phyloP scores from a whole-genome alignment of 2,113 vertebrate genomes.

The Scartelaos histophorus region DNA sequence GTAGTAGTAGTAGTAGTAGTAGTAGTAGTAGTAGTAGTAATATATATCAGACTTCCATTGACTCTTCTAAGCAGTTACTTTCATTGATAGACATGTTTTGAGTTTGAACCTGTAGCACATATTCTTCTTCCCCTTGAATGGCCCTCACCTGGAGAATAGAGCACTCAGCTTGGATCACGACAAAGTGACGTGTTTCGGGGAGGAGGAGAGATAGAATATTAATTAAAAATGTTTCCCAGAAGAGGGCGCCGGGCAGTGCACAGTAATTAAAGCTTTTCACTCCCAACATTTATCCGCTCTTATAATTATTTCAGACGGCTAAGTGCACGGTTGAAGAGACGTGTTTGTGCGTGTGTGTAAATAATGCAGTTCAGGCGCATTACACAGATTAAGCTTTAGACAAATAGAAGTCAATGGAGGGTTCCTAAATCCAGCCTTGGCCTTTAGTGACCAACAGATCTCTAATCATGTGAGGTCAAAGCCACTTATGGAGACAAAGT shows the following conservation, averaged over 20 bases:
- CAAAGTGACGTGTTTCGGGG: constrained; percentile 2
- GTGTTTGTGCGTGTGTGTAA: constrained; percentile 11
- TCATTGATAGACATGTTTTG: not conserved
- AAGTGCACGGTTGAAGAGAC: constrained; percentile 43
- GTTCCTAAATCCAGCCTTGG: constrained; percentile 20
- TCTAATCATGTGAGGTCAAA: constrained; percentile 8
- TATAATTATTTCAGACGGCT: constrained; percentile 70
- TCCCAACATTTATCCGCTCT: constrained; percentile 63
- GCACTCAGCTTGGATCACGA: constrained; percentile 5
- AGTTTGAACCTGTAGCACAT: not conserved
- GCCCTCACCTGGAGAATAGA: constrained; percentile 35
- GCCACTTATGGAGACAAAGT: constrained; percentile 11
- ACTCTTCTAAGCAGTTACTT: not conserved
- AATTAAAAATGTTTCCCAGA: constrained; percentile 72
- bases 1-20: no score
- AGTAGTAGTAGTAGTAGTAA: not conserved
- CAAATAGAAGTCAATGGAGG: constrained; percentile 40
- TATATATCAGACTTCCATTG: not conserved
- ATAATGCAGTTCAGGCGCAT: constrained; percentile 35
- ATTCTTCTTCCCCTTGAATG: constrained; percentile 14
- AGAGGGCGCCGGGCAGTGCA: constrained; percentile 49
- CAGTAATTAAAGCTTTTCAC: constrained; percentile 72
- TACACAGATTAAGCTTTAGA: constrained; percentile 39
- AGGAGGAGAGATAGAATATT: constrained; percentile 54
- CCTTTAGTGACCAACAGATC: constrained; percentile 16